A percentile compares a stretch with the other conserved stretches of the same genome.
Conservation (phyloP, 2,113 vertebrate species). For the Actenoides lindsayi region DNA sequence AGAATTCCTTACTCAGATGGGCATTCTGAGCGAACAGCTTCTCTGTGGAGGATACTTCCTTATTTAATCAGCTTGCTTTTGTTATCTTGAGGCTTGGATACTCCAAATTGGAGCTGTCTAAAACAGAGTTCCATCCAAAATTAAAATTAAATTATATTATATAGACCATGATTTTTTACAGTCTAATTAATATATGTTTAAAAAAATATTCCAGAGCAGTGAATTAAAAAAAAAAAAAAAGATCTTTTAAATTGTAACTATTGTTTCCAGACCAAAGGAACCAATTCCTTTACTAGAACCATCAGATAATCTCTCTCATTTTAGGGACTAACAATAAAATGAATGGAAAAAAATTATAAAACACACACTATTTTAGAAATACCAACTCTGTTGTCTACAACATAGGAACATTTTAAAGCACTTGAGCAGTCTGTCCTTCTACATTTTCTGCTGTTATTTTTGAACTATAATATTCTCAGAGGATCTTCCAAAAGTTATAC, state of each 20-base stretch:
- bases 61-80: not conserved
- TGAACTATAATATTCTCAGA: not conserved
- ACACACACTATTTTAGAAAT: not conserved
- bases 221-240: not conserved
- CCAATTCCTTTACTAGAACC: not conserved
- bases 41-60: not conserved
- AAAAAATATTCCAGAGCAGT: not conserved
- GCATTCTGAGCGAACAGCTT: not conserved
- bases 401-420: not conserved
- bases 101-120: not conserved
- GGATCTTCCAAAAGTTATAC: constrained; percentile 12
- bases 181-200: not conserved
- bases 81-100: not conserved
- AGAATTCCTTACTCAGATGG: not conserved
- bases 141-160: not conserved
- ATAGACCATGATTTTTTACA: not conserved
- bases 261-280: not conserved
- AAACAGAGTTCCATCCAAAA: not conserved
- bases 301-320: not conserved
- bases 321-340: not conserved
- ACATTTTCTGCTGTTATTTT: not conserved
- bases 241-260: not conserved
- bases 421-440: constrained; percentile 20
- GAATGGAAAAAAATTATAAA: not conserved
- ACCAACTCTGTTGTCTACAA: constrained; percentile 17